These are phyloP conservation scores for Scaptomyza hsui DNA, from an alignment of 1,140 invertebrate genomes.

Conservation along the genomic window DNA sequence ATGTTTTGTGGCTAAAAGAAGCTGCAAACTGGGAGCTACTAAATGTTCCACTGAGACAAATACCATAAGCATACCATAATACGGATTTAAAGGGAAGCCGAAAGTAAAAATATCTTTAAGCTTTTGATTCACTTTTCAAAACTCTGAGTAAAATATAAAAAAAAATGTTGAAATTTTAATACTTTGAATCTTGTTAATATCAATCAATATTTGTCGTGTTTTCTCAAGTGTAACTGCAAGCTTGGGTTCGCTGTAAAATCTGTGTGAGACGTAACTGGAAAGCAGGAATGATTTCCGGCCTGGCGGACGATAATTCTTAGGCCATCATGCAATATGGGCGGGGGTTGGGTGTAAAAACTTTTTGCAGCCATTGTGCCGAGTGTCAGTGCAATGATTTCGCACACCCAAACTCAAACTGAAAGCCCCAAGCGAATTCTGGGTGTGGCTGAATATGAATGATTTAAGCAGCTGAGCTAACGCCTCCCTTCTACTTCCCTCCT, in stretches of 20 bases:
- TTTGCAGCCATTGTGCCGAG: constrained; percentile 64
- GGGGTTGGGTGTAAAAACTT: constrained; percentile 51
- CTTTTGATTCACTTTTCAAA: too few relatives aligned
- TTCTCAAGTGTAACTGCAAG: background rate
- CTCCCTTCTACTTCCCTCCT: background rate
- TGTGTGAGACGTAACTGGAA: constrained; percentile 50
- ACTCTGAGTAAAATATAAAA: too few relatives aligned
- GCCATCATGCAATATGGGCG: constrained; percentile 35
- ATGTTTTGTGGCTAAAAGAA: constrained; percentile 57
- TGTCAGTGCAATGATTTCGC: constrained; percentile 48
- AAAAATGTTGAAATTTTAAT: too few relatives aligned
- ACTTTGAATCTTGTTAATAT: too few relatives aligned
- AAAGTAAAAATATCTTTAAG: too few relatives aligned
- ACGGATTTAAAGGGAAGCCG: too few relatives aligned
- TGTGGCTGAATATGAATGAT: constrained; percentile 60
- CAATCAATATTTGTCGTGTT: background rate
- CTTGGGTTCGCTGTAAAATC: constrained; percentile 26
- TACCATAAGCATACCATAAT: too few relatives aligned
- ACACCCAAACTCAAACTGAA: background rate
- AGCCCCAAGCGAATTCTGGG: background rate
- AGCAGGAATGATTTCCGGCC: constrained; percentile 73
- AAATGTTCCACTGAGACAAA: background rate
- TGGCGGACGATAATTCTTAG: constrained; percentile 69
- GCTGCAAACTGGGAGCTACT: constrained; percentile 26
- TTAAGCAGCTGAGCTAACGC: constrained; percentile 44